phyloP scores from a whole-genome alignment of 2,113 vertebrate genomes.

The Protomyctophum bolini region DNA sequence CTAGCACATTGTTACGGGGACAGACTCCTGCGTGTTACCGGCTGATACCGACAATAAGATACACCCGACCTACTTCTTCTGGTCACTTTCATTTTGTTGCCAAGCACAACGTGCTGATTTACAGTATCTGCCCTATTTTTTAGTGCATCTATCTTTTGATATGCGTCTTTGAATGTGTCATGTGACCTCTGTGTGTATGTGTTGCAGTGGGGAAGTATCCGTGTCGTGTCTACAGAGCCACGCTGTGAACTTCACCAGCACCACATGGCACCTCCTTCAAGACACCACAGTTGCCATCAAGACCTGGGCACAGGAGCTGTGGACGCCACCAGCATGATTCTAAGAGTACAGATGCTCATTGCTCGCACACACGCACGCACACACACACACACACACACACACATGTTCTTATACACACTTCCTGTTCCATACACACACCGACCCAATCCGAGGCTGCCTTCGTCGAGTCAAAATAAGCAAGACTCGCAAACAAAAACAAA shows the following conservation, averaged over 20 bases:
- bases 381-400: slow-evolving; percentile 13
- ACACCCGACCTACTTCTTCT: too few species aligned
- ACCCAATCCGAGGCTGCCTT: slow-evolving; percentile 43
- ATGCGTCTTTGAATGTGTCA: neutral
- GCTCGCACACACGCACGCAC: slow-evolving; percentile 26
- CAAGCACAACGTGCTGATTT: too few species aligned
- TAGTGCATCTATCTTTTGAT: too few species aligned
- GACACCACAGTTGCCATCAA: slow-evolving; percentile 82
- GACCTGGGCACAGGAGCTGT: slow-evolving; percentile 86
- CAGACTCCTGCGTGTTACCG: too few species aligned
- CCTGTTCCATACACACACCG: neutral
- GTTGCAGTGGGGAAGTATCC: slow-evolving; percentile 83
- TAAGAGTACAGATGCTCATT: slow-evolving; percentile 1
- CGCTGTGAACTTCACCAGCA: slow-evolving; percentile 79
- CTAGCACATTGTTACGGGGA: too few species aligned
- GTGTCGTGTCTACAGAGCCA: slow-evolving; percentile 85
- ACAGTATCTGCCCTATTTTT: too few species aligned
- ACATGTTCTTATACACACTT: neutral
- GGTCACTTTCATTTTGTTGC: too few species aligned
- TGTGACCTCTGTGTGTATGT: neutral
- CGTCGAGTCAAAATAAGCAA: slow-evolving; percentile 23
- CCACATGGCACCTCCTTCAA: slow-evolving; percentile 87
- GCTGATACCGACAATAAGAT: too few species aligned
- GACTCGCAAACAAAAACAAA: slow-evolving; percentile 26
- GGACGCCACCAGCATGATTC: slow-evolving; percentile 79